phyloP scores from a whole-genome alignment of 1,140 invertebrate species.

The Adelges cooleyi region DNA sequence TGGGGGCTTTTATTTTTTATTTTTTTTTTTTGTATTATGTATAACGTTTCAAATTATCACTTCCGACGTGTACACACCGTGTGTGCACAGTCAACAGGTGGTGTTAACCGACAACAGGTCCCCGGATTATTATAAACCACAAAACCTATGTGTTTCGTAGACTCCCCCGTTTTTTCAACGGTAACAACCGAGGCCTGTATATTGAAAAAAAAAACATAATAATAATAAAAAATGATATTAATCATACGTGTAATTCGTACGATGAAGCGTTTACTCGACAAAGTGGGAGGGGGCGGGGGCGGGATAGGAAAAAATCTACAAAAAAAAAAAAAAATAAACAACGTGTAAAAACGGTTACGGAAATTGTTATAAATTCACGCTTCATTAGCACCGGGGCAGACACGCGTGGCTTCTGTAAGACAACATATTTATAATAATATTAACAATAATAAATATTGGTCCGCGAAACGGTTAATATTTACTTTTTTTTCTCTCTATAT shows the following conservation, averaged over 20 bases:
- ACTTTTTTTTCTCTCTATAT: no score
- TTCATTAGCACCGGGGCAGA: not conserved
- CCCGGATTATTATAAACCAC: conserved; percentile 8
- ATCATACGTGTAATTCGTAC: not conserved
- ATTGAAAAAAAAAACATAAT: not conserved
- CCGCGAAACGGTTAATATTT: no score
- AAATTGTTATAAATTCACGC: not conserved
- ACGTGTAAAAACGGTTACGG: not conserved
- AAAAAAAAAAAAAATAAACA: no score
- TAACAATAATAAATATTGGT: no score
- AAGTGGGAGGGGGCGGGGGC: no score
- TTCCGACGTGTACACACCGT: not conserved
- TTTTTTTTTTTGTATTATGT: no score
- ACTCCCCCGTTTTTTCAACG: no score
- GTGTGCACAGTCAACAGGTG: conserved; percentile 1
- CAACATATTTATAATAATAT: no score
- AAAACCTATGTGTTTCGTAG: not conserved
- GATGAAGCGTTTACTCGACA: conserved; percentile 7
- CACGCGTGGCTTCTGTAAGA: no score
- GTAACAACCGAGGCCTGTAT: no score
- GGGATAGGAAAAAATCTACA: not conserved
- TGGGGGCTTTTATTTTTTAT: no score
- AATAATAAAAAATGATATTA: not conserved
- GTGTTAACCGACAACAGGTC: conserved; percentile 13
- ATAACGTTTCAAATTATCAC: no score